Percentiles rank a stretch among this genome's conserved stretches.
These are phyloP conservation scores for Rotaria sp. DNA, from an alignment of 2,888 invertebrate species.

Conservation along the genomic window DNA sequence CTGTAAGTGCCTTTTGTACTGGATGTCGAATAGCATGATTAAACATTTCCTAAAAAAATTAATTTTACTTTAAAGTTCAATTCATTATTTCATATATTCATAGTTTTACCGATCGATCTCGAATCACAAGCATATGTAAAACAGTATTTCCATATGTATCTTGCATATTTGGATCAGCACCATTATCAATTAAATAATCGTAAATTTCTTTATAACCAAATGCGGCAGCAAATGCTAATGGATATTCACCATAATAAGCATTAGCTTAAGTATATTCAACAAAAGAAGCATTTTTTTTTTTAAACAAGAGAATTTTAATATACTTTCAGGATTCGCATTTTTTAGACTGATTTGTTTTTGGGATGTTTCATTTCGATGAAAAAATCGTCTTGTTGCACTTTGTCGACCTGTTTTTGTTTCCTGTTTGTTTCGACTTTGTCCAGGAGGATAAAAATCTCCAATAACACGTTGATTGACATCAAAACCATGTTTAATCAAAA, in stretches of 20 bases:
- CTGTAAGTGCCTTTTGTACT: conserved; percentile 80
- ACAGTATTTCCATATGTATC: conserved; percentile 96
- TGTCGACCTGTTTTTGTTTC: background rate
- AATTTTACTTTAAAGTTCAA: background rate
- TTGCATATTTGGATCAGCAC: conserved; percentile 87
- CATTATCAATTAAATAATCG: conserved; percentile 80
- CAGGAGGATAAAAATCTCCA: conserved; percentile 57
- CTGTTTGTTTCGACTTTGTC: background rate
- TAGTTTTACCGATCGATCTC: conserved; percentile 80
- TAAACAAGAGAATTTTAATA: background rate
- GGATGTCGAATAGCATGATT: conserved; percentile 92
- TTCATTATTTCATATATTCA: background rate
- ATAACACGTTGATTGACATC: conserved; percentile 84
- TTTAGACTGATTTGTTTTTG: background rate
- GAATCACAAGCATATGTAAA: conserved; percentile 97
- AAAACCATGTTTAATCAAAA: conserved; percentile 82
- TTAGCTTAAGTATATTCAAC: conserved; percentile 61
- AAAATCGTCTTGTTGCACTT: background rate
- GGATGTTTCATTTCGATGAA: background rate
- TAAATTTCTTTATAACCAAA: conserved; percentile 93
- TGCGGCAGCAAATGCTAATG: conserved; percentile 92
- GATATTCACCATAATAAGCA: conserved; percentile 93
- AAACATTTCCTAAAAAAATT: conserved; percentile 76
- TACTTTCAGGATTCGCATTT: background rate
- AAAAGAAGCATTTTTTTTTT: no score